Base-by-base conservation (phyloP, 1,140 invertebrate species). In the Micrasema minimum region DNA sequence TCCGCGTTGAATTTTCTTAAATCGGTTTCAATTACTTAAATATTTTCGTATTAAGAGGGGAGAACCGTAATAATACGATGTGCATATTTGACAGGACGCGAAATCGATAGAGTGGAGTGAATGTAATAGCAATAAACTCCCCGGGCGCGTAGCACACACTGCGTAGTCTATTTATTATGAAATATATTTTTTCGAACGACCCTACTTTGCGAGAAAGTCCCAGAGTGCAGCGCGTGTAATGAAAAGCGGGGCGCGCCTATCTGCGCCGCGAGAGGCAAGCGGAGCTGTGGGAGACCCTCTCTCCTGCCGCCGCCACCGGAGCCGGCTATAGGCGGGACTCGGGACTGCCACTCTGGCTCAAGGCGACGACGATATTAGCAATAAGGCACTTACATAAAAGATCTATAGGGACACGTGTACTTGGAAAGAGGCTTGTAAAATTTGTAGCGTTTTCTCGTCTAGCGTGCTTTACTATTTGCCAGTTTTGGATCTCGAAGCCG, bases 111-210 rank as follows among this genome's bases (percentile, higher is more conserved):
- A 62, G 57, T 62, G 57, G 38, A 62, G 57, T 45, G 48, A 66
- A 66, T 53, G 64, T 65, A 14, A 23, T 35, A 26, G 64, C 62
- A 65, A 65, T 65, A 65, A 65, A 65, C 46, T 51, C 46, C 61
- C 64, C 64, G 64, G n/a, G 57, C 43, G 66, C 66, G 50, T 22
- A 43, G 20, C 50, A 55, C 48, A 57, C 22, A 57, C 53, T 51
- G 46, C 55, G 43, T 6, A 22, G 20, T 51, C 72, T 55, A 61
- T 73, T 73, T 73, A 73, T 69, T 74, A 74, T 74, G 72, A 74
- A 74, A 74, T 74, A 74, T 74, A 68, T 74, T 74, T 74, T 74
- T 74, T 66, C 72, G 68, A 74, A 74, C 72, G 64, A 74, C 72
- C 72, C 72, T 68, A 71, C 68, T 74, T 67, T 64, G 72, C 65